These are phyloP conservation scores for Lampropteryx suffumata DNA, from an alignment of 2,888 invertebrate genomes.

Conservation along the genomic window DNA sequence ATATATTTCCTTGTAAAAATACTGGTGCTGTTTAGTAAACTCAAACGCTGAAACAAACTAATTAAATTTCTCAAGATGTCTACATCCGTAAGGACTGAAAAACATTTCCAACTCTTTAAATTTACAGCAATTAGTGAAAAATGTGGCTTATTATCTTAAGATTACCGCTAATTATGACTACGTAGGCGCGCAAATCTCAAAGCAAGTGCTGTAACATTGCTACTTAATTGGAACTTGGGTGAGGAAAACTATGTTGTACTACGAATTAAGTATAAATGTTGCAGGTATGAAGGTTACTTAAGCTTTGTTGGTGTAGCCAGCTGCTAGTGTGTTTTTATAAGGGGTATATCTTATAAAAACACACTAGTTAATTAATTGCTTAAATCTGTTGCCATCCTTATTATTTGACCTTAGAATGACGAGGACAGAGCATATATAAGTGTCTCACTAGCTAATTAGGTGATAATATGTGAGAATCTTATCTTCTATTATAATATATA, in stretches of 20 bases:
- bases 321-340: no score
- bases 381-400: no score
- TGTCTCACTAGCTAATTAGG: no score
- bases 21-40: background rate
- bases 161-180: constrained; percentile 77
- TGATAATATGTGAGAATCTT: no score
- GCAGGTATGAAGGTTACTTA: background rate
- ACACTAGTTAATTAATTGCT: no score
- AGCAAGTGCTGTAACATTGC: constrained; percentile 57
- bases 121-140: constrained; percentile 70
- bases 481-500: no score
- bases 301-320: no score
- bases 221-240: constrained; percentile 15
- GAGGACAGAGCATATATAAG: no score
- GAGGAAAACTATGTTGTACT: no score
- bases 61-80: constrained; percentile 21
- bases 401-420: no score
- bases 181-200: constrained; percentile 59
- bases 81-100: constrained; percentile 8
- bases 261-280: no score
- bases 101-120: constrained; percentile 43
- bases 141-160: constrained; percentile 75
- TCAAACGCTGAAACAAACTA: constrained; percentile 2
- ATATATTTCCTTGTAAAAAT: background rate
- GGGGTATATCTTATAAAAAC: no score